Percentiles rank a stretch among this genome's conserved stretches.
phyloP scores from a whole-genome alignment of 2,797 vertebrate species.

The Enteromius mattozi region DNA sequence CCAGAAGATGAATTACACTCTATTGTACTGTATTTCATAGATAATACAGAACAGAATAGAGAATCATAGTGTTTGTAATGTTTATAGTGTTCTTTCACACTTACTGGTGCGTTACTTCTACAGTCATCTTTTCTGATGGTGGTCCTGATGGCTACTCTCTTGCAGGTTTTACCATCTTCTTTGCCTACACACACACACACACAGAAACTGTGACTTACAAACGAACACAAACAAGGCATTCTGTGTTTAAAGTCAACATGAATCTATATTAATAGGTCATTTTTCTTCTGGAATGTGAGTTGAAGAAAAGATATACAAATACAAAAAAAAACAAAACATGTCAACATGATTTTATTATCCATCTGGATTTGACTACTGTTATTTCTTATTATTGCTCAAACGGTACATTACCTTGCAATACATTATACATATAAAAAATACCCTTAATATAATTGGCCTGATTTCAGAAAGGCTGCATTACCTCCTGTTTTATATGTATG shows the following conservation, averaged over 20 bases:
- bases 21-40: neutral
- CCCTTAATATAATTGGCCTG: neutral
- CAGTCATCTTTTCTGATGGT: conserved; percentile 95
- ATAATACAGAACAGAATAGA: neutral
- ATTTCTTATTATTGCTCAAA: neutral
- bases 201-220: conserved; percentile 2
- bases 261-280: neutral
- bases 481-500: neutral
- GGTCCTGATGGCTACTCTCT: conserved; percentile 93
- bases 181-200: conserved; percentile 81
- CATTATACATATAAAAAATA: neutral
- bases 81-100: conserved; percentile 55
- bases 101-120: conserved; percentile 91
- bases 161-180: conserved; percentile 94
- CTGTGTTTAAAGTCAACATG: neutral
- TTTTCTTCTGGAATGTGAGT: neutral
- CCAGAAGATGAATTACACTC: neutral
- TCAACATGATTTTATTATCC: neutral
- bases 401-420: neutral
- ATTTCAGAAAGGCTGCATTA: neutral
- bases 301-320: too few species aligned
- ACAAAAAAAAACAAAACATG: neutral
- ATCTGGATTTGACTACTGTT: neutral
- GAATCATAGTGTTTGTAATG: neutral
- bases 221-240: neutral